A percentile compares a stretch with the other conserved stretches of the same genome.
Evolutionary conservation across 1,140 invertebrate species (phyloP).

Genomic region (Agraylea sexmaculata): DNA sequence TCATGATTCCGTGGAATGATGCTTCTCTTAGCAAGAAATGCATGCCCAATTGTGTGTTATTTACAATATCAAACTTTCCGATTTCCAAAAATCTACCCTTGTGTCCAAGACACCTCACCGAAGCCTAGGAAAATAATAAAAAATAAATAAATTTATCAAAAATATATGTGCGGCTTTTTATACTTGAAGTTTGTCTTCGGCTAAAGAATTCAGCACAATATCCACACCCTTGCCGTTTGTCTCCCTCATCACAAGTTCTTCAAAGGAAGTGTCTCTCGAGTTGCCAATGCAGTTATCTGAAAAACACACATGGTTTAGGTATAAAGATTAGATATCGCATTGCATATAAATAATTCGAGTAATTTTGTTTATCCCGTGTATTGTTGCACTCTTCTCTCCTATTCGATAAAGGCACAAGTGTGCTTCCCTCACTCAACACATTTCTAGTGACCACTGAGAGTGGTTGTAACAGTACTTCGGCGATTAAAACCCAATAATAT

Average conservation of each 20-base stretch:
- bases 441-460: too few species aligned
- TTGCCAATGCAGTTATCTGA: slow-evolving; percentile 46
- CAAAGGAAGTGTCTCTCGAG: slow-evolving; percentile 50
- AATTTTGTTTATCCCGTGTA: too few species aligned
- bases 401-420: too few species aligned
- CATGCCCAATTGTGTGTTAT: slow-evolving; percentile 54
- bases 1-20: slow-evolving; percentile 77
- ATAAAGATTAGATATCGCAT: too few species aligned
- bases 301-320: too few species aligned
- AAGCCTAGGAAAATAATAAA: slow-evolving; percentile 34
- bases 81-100: slow-evolving; percentile 65
- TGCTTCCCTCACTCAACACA: too few species aligned
- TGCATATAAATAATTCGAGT: too few species aligned
- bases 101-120: slow-evolving; percentile 61
- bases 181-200: slow-evolving; percentile 51
- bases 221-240: slow-evolving; percentile 54
- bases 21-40: slow-evolving; percentile 71
- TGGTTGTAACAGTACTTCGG: too few species aligned
- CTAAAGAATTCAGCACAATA: slow-evolving; percentile 53
- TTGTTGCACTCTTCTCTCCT: too few species aligned
- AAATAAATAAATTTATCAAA: background rate
- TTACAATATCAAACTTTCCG: slow-evolving; percentile 60
- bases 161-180: too few species aligned
- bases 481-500: too few species aligned
- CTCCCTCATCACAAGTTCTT: slow-evolving; percentile 43